A percentile compares a stretch with the other conserved stretches of the same genome.
Conservation (phyloP, 2,113 vertebrate genomes). For the Leptocoma aspasia region DNA sequence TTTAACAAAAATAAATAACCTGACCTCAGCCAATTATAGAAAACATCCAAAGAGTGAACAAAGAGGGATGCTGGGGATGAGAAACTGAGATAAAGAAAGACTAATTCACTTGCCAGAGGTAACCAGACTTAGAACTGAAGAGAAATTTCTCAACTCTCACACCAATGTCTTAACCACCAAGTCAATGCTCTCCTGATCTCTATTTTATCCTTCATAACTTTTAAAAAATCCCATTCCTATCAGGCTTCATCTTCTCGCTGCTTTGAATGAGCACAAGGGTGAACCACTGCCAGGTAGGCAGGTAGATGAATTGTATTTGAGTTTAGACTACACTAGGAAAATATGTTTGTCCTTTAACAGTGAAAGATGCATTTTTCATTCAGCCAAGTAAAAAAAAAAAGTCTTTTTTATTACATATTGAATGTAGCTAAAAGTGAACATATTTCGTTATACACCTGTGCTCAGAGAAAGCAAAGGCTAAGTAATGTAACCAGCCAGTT, state of each 20-base stretch:
- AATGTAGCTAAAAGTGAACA: slow-evolving; percentile 6
- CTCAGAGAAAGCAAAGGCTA: slow-evolving; percentile 3
- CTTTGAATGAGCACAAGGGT: neutral
- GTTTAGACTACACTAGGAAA: slow-evolving; percentile 1
- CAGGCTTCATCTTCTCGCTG: slow-evolving; percentile 10
- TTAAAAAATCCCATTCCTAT: neutral
- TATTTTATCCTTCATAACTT: slow-evolving; percentile 15
- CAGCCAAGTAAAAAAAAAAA: slow-evolving; percentile 18
- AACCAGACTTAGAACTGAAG: neutral
- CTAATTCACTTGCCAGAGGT: neutral
- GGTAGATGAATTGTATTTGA: slow-evolving; percentile 30
- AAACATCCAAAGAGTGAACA: neutral
- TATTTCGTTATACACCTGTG: neutral
- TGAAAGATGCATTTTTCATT: slow-evolving; percentile 14
- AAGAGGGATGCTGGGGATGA: neutral
- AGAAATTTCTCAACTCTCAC: neutral
- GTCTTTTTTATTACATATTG: slow-evolving; percentile 19
- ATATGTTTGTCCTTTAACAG: slow-evolving; percentile 24
- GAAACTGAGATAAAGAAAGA: neutral
- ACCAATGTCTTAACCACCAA: neutral
- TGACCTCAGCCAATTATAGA: neutral
- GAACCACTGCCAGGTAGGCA: neutral
- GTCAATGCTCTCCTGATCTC: slow-evolving; percentile 3
- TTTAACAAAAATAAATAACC: neutral
- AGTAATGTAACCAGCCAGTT: neutral